phyloP scores from a whole-genome alignment of 92 coral and sea anemone genomes.

The Zoanthus gigantus region DNA sequence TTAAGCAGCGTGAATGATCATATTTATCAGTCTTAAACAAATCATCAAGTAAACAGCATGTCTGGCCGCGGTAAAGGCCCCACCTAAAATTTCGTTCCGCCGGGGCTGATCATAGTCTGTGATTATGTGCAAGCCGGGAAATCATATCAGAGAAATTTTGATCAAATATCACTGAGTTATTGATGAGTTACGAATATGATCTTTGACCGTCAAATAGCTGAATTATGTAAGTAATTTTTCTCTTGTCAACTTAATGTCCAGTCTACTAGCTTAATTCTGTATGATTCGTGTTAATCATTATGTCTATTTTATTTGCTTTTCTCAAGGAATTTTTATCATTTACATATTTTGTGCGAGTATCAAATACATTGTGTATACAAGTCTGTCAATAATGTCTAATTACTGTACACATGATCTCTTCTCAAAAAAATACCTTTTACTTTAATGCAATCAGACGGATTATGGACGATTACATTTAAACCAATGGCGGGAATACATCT shows the following conservation, averaged over 20 bases:
- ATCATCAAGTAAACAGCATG: too few relatives aligned
- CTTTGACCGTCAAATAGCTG: neutral
- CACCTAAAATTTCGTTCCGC: too few relatives aligned
- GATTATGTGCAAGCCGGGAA: too few relatives aligned
- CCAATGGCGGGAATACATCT: slow-evolving; percentile 83
- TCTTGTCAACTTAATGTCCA: slow-evolving; percentile 11
- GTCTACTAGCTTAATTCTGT: neutral
- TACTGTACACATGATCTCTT: neutral
- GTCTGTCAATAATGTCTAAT: neutral
- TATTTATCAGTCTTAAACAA: too few relatives aligned
- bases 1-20: too few relatives aligned
- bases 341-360: slow-evolving; percentile 23
- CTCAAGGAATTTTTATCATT: slow-evolving; percentile 12
- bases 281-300: slow-evolving; percentile 13
- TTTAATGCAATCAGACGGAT: neutral
- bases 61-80: too few relatives aligned
- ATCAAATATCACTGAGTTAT: too few relatives aligned
- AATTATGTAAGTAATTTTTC: neutral
- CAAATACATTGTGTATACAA: neutral
- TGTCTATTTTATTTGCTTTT: neutral
- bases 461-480: neutral
- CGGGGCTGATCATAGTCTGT: too few relatives aligned
- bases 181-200: neutral
- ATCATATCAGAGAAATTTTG: too few relatives aligned
- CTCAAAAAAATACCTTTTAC: neutral